phyloP scores from a whole-genome alignment of 2,113 vertebrate genomes.

The Pedionomus torquatus region DNA sequence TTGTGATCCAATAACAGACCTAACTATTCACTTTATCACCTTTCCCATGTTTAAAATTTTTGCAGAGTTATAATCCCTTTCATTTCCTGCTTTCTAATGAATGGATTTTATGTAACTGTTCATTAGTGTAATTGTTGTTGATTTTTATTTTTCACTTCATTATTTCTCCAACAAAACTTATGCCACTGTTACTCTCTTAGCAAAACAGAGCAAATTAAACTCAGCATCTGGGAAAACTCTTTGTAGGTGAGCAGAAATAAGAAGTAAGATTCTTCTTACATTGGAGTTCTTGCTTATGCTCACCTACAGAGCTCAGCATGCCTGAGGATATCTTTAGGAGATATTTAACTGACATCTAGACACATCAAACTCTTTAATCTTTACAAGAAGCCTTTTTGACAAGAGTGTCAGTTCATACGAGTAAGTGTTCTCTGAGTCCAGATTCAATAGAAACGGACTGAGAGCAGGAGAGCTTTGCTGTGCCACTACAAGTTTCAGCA shows the following conservation, averaged over 20 bases:
- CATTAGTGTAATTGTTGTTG: conserved; percentile 41
- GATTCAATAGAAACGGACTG: fast-evolving
- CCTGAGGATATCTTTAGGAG: neutral
- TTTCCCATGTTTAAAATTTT: conserved; percentile 18
- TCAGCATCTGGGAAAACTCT: neutral
- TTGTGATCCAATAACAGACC: neutral
- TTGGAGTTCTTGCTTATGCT: neutral
- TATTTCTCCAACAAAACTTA: conserved; percentile 25
- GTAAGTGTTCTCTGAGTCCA: neutral
- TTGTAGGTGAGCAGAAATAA: neutral
- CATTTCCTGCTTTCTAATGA: conserved; percentile 58
- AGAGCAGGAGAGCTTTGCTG: neutral
- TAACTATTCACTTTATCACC: neutral
- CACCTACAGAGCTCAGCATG: neutral
- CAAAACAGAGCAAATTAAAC: conserved; percentile 12
- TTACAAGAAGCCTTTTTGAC: neutral
- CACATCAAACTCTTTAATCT: neutral
- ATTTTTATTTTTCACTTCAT: conserved; percentile 31
- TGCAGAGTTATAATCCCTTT: conserved; percentile 44
- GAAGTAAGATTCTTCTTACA: fast-evolving
- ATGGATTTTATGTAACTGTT: conserved; percentile 46
- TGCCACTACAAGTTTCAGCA: neutral
- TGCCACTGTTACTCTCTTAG: neutral
- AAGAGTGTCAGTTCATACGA: neutral
- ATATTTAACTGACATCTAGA: neutral